Evolutionary conservation across 2,888 invertebrate species (phyloP), one percentile per base, ranked within the genome.

Genomic region (Aradus depressus): DNA sequence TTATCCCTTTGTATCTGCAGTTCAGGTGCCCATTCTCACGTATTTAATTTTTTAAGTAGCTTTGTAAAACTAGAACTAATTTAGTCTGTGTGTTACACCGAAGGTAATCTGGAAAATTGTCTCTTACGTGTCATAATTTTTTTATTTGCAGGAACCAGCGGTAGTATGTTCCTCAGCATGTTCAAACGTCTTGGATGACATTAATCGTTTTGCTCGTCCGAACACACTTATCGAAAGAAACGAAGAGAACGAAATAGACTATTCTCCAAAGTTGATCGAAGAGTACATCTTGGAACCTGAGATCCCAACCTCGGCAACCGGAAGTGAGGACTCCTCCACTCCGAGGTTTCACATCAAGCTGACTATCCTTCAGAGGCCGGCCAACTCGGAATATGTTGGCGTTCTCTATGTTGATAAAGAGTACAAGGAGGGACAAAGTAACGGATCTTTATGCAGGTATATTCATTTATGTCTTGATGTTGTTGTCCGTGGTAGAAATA

Each of bases 211-310:
- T 62, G 74, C 73, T 23, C 71, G 70, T 54, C 73, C 75, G 1
- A 75, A 80, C 61, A 80, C 81, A 57, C 70, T 76, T 42, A 78
- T 80, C 14, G 72, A 75, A 34, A 73, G 77, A 44, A 76, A 77
- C 5, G n/a, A 44, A 28, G n/a, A 34, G 14, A 6, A 21, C 1
- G 44, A 44, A 34, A 72, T 73, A 59, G 84, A 84, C 70, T 84
- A 81, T 67, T 77, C 79, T 61, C 86, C 88, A 37, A 82, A 84
- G 67, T 71, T 87, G 42, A 80, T 90, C 43, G 90, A 91, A 68
- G 89, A 90, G 65, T 89, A 88, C 67, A 81, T 87, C 49, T 70
- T 93, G 60, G 92, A 93, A 70, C 86, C 90, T 39, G 90, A 90
- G 63, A 70, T 80, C 62, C 77, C 81, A 6, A 75, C 76, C 61